Conservation (phyloP, 1,140 invertebrate genomes). For the Pogonomyrmex californicus region DNA sequence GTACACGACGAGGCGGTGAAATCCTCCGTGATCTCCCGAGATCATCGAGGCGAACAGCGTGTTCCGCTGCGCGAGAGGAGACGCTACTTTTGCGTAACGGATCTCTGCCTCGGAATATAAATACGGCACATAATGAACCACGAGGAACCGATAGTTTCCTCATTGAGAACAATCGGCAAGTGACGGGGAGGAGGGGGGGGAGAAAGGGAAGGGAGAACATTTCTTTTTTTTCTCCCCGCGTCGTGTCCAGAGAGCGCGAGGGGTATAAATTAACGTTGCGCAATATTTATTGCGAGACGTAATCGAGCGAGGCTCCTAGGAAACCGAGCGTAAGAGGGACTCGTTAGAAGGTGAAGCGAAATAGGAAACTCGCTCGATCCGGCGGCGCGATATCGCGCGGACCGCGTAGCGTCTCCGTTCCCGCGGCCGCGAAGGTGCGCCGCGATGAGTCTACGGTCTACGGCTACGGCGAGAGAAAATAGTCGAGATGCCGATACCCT, state of each 20-base stretch:
- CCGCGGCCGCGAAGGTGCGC: neutral
- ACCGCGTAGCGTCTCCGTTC: neutral
- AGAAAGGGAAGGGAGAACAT: neutral
- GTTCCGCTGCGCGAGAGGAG: neutral
- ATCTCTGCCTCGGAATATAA: conserved; percentile 3
- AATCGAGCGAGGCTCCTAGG: conserved; percentile 23
- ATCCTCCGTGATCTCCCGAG: neutral
- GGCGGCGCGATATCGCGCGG: neutral
- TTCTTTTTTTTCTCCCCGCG: neutral
- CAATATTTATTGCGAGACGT: conserved; percentile 53
- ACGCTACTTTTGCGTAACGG: conserved; percentile 2
- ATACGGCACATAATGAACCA: neutral
- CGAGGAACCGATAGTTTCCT: conserved; percentile 4
- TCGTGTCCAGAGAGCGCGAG: no score
- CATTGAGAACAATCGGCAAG: conserved; percentile 1
- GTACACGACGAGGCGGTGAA: conserved; percentile 22
- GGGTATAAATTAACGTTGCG: conserved; percentile 51
- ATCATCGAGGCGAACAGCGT: conserved; percentile 2
- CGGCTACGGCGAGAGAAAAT: neutral
- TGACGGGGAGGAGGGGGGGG: no score
- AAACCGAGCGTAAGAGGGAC: neutral
- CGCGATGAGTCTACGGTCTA: neutral
- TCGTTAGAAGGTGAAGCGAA: conserved; percentile 9
- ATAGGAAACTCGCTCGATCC: conserved; percentile 29
- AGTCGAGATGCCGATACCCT: neutral